Evolutionary conservation across 2,888 invertebrate species (phyloP), one percentile per base, ranked within the genome.

Genomic region (Lasioglossum morio): DNA sequence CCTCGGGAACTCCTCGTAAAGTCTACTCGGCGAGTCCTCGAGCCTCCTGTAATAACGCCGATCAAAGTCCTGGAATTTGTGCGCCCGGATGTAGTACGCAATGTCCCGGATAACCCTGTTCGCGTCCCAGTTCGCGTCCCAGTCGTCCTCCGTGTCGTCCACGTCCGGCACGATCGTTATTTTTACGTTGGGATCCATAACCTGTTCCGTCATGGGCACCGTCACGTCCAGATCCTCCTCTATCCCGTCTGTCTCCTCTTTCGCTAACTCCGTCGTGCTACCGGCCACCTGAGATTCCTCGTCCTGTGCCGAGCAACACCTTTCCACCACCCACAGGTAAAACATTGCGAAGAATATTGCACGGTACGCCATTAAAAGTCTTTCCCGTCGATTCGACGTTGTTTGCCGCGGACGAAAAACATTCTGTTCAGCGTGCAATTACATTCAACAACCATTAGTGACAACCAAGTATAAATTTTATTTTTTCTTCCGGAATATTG

Each of bases 21-120:
- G 94, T 48, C 91, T 91, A 76, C 89, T 87, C n/a, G 84, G 53
- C 89, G 95, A 88, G 46, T 91, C 88, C 19, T 94, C 94, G 84
- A 92, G 94, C 8, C 87, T 91, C 79, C 93, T 92, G 91, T 95
- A 95, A 69, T 96, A 95, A 87, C 96, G 95, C 79, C 96, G 95
- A 93, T 97, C 97, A 94, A 96, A 97, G 92, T 97, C 97, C 90
- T 96, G 96, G 92, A 97, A 97, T 95, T 97, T 97, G 91, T 97
- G 96, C 60, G 96, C 95, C 73, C 97, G 95, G 82, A 97, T 94
- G 92, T 96, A 97, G 94, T 96, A 97, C 1, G 96, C 97, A 70
- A 97, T 96, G 89, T 97, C 96, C 89, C 95, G 95, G 79, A 97
- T 92, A 10, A 96, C 96, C 53, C 94, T 95, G 78, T 94, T 94